These are phyloP conservation scores for Drosophila sp. DNA, from an alignment of 1,140 invertebrate species.

Conservation along the genomic window DNA sequence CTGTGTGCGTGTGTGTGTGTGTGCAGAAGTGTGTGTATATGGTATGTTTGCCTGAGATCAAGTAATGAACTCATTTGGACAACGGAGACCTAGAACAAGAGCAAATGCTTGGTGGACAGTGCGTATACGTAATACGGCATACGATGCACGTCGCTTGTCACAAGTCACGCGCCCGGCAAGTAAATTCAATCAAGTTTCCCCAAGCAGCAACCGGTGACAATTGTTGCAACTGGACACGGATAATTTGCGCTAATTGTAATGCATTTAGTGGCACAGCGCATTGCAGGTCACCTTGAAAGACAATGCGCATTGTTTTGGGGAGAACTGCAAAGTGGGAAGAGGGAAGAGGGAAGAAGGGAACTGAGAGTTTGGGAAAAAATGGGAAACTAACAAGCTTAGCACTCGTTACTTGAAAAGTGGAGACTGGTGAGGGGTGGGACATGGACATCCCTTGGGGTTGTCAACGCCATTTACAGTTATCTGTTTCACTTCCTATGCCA, in stretches of 20 bases:
- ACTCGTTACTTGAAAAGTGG: slow-evolving; percentile 7
- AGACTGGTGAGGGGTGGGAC: background rate
- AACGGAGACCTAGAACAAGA: slow-evolving; percentile 7
- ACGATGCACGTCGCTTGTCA: slow-evolving; percentile 53
- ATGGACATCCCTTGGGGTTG: slow-evolving; percentile 11
- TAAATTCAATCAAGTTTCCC: slow-evolving; percentile 77
- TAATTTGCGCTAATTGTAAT: slow-evolving; percentile 78
- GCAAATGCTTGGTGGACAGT: slow-evolving; percentile 15
- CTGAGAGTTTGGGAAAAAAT: slow-evolving; percentile 11
- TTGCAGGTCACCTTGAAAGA: slow-evolving; percentile 46
- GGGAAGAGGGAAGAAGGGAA: too few species aligned
- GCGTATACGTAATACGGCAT: slow-evolving; percentile 43
- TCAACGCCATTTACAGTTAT: slow-evolving; percentile 48
- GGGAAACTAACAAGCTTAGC: slow-evolving; percentile 42
- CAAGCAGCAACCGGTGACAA: slow-evolving; percentile 52
- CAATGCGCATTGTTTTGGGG: background rate
- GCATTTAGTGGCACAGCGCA: slow-evolving; percentile 56
- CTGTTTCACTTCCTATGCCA: slow-evolving; percentile 52
- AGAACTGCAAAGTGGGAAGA: background rate
- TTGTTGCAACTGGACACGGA: slow-evolving; percentile 64
- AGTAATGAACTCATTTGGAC: slow-evolving; percentile 32
- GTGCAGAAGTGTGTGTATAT: slow-evolving; percentile 8
- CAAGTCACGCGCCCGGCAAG: slow-evolving; percentile 65
- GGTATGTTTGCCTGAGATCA: too few species aligned
- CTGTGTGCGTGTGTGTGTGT: background rate